phyloP scores from a whole-genome alignment of 92 coral and sea anemone species.

The Anthopleura xanthogrammica region DNA sequence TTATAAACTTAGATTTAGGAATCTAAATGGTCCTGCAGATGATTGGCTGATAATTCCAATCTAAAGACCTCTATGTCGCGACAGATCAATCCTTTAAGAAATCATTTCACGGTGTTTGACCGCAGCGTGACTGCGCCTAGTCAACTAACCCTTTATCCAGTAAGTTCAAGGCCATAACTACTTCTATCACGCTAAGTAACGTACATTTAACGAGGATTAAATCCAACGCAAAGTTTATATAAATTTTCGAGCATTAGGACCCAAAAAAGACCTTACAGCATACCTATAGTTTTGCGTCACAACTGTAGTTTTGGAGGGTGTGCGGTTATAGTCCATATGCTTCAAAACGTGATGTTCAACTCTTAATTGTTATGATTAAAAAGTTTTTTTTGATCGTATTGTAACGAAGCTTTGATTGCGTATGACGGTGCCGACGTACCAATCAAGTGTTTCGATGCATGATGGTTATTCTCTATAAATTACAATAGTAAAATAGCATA shows the following conservation, averaged over 20 bases:
- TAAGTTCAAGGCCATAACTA: background rate
- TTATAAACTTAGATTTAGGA: background rate
- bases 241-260: background rate
- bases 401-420: slow-evolving; percentile 17
- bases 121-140: background rate
- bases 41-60: background rate
- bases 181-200: background rate
- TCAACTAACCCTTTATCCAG: background rate
- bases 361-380: background rate
- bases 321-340: slow-evolving; percentile 9
- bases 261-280: background rate
- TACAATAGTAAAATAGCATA: background rate
- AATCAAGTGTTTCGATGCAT: slow-evolving; percentile 28
- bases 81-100: background rate
- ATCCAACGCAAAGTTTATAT: background rate
- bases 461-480: slow-evolving; percentile 22
- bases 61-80: background rate
- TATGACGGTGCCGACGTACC: background rate
- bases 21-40: background rate
- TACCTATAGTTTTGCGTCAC: background rate
- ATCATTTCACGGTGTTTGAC: background rate
- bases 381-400: slow-evolving; percentile 15
- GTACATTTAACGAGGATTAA: background rate
- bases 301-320: no score
- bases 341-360: background rate